A percentile compares a stretch with the other conserved stretches of the same genome.
Evolutionary conservation across 2,797 vertebrate genomes (phyloP).

Genomic region (Malurus leucopterus): DNA sequence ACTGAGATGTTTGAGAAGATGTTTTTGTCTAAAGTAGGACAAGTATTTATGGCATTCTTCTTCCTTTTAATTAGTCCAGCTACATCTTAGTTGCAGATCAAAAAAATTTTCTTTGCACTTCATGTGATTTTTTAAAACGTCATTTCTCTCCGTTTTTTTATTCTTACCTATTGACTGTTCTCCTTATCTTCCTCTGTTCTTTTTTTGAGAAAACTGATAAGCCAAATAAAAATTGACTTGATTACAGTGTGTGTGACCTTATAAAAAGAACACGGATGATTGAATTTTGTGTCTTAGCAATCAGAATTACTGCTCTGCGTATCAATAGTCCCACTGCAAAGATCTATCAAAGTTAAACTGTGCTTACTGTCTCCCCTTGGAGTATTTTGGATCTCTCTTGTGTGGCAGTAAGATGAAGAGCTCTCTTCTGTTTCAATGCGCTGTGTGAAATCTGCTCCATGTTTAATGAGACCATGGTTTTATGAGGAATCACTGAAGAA

Average conservation of each 20-base stretch:
- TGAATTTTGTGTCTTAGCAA: neutral
- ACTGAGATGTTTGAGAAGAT: neutral
- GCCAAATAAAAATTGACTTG: neutral
- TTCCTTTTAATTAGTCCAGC: neutral
- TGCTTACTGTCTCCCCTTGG: neutral
- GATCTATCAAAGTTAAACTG: neutral
- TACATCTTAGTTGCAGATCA: neutral
- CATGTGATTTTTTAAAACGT: accelerated
- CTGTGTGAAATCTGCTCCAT: neutral
- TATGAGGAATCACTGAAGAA: neutral
- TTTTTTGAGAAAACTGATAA: neutral
- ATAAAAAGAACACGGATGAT: neutral
- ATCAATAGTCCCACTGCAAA: neutral
- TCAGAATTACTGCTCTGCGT: neutral
- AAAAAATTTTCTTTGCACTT: neutral
- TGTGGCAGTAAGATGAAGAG: neutral
- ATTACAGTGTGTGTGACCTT: neutral
- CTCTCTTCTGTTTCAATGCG: neutral
- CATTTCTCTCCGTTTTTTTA: neutral
- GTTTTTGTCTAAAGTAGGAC: neutral
- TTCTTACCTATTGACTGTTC: neutral
- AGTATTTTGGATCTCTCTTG: neutral
- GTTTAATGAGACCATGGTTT: neutral
- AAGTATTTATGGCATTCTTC: neutral
- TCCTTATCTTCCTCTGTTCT: neutral